Evolutionary conservation across 2,888 invertebrate species (phyloP), one percentile per base, ranked within the genome.

Genomic region (Aricia artaxerxes): DNA sequence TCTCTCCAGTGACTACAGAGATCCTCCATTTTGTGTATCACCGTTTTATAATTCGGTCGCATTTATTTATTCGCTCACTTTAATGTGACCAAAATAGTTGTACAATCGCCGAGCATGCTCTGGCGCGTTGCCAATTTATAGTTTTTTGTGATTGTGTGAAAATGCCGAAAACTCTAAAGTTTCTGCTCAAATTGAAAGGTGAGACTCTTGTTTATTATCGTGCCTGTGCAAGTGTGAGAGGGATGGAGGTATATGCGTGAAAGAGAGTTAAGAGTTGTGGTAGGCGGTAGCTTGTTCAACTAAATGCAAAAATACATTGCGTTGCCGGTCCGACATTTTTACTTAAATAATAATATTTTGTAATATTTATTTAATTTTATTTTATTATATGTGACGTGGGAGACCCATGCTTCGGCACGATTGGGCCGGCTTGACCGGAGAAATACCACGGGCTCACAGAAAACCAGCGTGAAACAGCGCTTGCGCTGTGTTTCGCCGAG

Each of bases 111-210:
- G 75, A 75, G 53, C 24, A 75, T 53, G 76, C 7, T 57, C 16
- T 76, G 76, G 76, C 76, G 57, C 31, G 2, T 3, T 16, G 76
- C 76, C 76, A 76, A 35, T 53, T 24, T 35, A 49, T 40, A 73
- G 44, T 75, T 75, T 35, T 75, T 75, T 75, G 44, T 75, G 75
- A 49, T 49, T 11, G 31, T 4, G 44, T 3, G 31, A 49, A 76
- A 76, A 76, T 76, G 76, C 76, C 76, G 76, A 53, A 57, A 35
- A 76, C 57, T 6, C 7, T 76, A 2, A 76, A 76, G 57, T 76
- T 76, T 35, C 35, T 76, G 31, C 76, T 76, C n/a, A 76, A 76
- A 76, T 76, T 76, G 31, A 76, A 76, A 57, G 76, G 76, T 75
- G 75, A 44, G 11, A 1, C 35, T 76, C 31, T 69, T 69, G 69